Base-by-base conservation (phyloP, 1,140 invertebrate species). In the Melipona quadrifasciata region DNA sequence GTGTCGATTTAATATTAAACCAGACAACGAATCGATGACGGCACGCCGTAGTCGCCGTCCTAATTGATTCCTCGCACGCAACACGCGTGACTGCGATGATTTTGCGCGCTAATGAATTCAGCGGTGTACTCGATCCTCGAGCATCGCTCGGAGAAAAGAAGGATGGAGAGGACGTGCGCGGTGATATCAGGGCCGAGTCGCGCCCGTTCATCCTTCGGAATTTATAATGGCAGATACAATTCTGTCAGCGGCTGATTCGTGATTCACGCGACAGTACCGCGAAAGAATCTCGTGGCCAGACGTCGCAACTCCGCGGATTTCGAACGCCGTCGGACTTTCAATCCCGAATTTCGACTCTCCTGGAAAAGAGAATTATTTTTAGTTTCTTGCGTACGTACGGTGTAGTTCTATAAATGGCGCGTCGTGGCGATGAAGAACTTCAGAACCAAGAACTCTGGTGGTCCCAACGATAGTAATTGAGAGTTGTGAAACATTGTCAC, bases 1-100 rank as follows among this genome's bases (percentile, higher is more conserved):
- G 85, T 89, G 85, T 89, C 81, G 86, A 84, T 89, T 89, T 91
- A 93, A 93, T 93, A 92, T 93, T 91, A 93, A 91, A 82, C 70
- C 73, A 55, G 71, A 21, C 80, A 53, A 81, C 72, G 78, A n/a
- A 31, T 64, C 58, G 78, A 72, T 88, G 85, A 86, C 78, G 82
- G 17, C 67, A 83, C 67, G 64, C 71, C 77, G 34, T 31, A 39
- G 16, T 1, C 21, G 12, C 74, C 34, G 53, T 77, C 82, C 57
- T 86, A 84, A 78, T 67, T 55, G 74, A 90, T 90, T 89, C 86
- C 34, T 70, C 61, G 77, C 89, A 87, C 80, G 81, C 68, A 79
- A n/a, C n/a, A 78, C 87, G 90, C 91, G 91, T 89, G 76, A 86
- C 89, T 86, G 88, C 91, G 90, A 91, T 89, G 55, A 57, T 57